These are phyloP conservation scores for Cancer borealis DNA, from an alignment of 2,888 invertebrate species.

Conservation along the genomic window DNA sequence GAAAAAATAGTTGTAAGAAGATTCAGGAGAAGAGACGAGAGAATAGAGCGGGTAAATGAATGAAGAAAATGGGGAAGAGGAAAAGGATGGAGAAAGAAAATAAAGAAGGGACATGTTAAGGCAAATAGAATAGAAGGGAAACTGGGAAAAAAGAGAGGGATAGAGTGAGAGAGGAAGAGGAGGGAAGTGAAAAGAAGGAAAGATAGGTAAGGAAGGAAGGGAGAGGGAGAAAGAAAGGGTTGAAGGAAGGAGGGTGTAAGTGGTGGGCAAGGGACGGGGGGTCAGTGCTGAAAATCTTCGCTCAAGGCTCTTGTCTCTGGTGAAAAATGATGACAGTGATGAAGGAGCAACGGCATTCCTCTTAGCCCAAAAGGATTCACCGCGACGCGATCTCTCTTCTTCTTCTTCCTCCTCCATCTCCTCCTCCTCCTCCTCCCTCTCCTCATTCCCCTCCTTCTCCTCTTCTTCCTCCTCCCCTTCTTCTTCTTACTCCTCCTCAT, in stretches of 20 bases:
- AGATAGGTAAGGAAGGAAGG: too few relatives aligned
- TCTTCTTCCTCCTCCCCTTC: background rate
- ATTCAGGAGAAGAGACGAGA: background rate
- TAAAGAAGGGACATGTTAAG: too few relatives aligned
- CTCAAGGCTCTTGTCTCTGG: conserved; percentile 47
- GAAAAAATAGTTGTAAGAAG: background rate
- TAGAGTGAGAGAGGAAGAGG: background rate
- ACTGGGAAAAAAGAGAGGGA: too few relatives aligned
- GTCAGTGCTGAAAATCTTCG: conserved; percentile 46
- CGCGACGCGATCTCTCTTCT: background rate
- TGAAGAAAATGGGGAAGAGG: background rate
- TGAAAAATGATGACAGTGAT: conserved; percentile 64
- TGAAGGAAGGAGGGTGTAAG: background rate
- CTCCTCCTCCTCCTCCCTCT: background rate
- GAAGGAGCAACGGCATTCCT: conserved; percentile 36
- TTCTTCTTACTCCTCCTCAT: background rate
- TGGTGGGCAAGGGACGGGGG: background rate
- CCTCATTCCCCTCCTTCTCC: background rate
- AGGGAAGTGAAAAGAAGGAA: background rate
- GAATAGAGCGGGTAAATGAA: background rate
- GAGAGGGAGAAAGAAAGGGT: background rate
- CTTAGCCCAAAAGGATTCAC: background rate
- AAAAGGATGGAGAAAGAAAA: background rate
- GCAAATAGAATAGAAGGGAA: background rate
- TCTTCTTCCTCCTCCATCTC: background rate